Evolutionary conservation across 2,888 invertebrate genomes (phyloP).

Genomic region (Pemphredon lugubris): DNA sequence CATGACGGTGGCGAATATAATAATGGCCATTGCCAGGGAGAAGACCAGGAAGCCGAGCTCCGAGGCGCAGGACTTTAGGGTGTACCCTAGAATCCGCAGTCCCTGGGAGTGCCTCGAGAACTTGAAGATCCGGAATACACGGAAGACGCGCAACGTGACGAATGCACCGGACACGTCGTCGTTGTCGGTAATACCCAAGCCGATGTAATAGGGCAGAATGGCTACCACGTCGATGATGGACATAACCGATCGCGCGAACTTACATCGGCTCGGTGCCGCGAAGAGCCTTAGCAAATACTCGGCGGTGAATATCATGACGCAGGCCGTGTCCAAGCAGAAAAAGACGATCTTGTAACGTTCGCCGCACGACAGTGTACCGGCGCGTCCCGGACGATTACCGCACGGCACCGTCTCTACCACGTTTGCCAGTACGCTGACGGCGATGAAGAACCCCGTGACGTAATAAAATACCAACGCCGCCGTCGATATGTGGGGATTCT

Average conservation of each 20-base stretch:
- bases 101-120: constrained; percentile 99
- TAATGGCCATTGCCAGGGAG: constrained; percentile 99
- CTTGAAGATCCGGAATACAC: constrained; percentile 99
- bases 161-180: constrained; percentile 99
- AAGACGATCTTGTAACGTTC: constrained; percentile 99
- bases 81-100: constrained; percentile 98
- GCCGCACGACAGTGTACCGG: constrained; percentile 96
- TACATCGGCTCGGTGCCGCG: constrained; percentile 99
- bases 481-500: constrained; percentile 99
- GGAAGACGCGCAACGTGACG: constrained; percentile 98
- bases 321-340: constrained; percentile 99
- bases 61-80: constrained; percentile 98
- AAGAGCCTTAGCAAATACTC: constrained; percentile 97
- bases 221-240: constrained; percentile 99
- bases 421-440: constrained; percentile 99
- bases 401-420: constrained; percentile 99
- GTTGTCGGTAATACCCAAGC: constrained; percentile 98
- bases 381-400: constrained; percentile 92
- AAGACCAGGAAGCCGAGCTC: constrained; percentile 99
- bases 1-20: constrained; percentile 99
- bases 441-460: constrained; percentile 99
- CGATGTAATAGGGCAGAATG: constrained; percentile 99
- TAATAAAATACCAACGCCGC: constrained; percentile 99
- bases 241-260: constrained; percentile 99
- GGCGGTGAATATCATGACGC: constrained; percentile 99